These are phyloP conservation scores for Drosophila erecta DNA, from an alignment of 1,140 invertebrate genomes.

Conservation along the genomic window DNA sequence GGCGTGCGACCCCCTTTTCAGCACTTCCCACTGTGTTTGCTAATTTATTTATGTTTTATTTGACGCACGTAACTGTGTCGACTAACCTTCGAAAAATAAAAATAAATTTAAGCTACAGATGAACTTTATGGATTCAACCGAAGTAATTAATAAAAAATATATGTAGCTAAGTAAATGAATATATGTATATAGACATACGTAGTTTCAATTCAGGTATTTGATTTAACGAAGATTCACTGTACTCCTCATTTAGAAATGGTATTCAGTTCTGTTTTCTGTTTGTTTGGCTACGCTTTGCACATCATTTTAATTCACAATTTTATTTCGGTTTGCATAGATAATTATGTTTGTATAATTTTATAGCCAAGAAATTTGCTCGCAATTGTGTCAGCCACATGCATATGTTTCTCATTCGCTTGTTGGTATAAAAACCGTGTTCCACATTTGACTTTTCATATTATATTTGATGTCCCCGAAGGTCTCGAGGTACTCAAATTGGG, in stretches of 20 bases:
- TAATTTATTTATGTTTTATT: conserved; percentile 24
- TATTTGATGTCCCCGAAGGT: conserved; percentile 38
- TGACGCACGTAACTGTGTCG: conserved; percentile 42
- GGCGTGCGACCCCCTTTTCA: neutral
- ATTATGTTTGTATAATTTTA: conserved; percentile 56
- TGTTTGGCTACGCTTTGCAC: conserved; percentile 43
- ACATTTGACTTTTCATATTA: conserved; percentile 34
- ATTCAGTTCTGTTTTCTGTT: conserved; percentile 2
- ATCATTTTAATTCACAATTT: conserved; percentile 68
- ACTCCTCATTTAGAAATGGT: conserved; percentile 5
- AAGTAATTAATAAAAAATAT: neutral
- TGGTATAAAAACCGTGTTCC: conserved; percentile 48
- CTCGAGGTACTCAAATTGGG: conserved; percentile 21
- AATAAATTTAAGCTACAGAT: conserved; percentile 12
- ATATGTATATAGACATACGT: neutral
- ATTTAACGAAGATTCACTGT: neutral
- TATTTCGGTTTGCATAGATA: conserved; percentile 68
- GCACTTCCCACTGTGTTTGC: conserved; percentile 10
- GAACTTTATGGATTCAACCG: neutral
- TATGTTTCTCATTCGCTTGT: conserved; percentile 17
- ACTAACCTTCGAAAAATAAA: conserved; percentile 39
- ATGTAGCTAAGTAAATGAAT: neutral
- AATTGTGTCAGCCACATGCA: conserved; percentile 48
- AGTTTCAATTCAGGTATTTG: neutral
- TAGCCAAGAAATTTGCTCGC: conserved; percentile 23